Evolutionary conservation across 2,888 invertebrate genomes (phyloP).

Genomic region (Bugulina stolonifera): DNA sequence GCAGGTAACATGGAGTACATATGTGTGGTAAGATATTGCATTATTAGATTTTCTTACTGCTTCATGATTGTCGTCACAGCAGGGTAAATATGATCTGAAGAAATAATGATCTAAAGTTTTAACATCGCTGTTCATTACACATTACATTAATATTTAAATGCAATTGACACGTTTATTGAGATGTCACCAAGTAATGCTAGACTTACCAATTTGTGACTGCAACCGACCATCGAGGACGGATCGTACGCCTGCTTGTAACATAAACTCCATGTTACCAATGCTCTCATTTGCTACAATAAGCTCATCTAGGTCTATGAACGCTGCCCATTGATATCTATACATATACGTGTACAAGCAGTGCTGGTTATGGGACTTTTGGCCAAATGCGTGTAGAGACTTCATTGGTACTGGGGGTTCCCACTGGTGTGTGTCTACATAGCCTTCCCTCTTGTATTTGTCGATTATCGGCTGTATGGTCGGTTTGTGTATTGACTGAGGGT

Average conservation of each 20-base stretch:
- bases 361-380: constrained; percentile 19
- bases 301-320: constrained; percentile 24
- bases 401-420: constrained; percentile 11
- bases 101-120: too few species aligned
- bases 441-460: background rate
- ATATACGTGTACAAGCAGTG: constrained; percentile 22
- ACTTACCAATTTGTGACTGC: constrained; percentile 3
- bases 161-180: too few species aligned
- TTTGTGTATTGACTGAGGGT: background rate
- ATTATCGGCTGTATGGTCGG: background rate
- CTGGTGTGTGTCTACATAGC: background rate
- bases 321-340: constrained; percentile 20
- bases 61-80: too few species aligned
- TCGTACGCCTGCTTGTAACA: background rate
- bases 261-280: background rate
- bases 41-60: too few species aligned
- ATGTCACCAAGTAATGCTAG: too few species aligned
- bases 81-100: too few species aligned
- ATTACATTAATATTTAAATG: too few species aligned
- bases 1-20: too few species aligned
- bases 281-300: background rate
- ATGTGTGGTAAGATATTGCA: too few species aligned
- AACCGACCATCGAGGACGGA: background rate
- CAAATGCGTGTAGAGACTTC: constrained; percentile 8
- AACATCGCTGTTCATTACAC: too few species aligned